Conservation (phyloP, 2,113 vertebrate species). For the Oreotrochilus melanogaster region DNA sequence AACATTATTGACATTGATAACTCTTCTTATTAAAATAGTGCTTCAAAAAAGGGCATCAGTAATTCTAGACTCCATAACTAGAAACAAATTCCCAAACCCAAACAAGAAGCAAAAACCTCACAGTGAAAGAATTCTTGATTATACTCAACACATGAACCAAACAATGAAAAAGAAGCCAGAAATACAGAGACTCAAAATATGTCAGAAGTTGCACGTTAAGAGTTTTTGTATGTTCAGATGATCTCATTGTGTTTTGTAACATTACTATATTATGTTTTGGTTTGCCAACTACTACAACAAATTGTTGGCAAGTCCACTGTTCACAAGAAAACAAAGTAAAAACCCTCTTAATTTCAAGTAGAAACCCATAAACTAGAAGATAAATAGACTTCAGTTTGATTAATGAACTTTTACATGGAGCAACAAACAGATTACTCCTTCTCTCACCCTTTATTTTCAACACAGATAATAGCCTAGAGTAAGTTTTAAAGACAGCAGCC, state of each 20-base stretch:
- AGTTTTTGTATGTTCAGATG: not conserved
- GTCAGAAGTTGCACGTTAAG: not conserved
- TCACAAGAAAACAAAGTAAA: not conserved
- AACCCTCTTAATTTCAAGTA: not conserved
- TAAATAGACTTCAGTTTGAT: not conserved
- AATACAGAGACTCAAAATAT: not conserved
- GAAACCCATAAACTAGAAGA: not conserved
- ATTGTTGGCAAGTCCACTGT: not conserved
- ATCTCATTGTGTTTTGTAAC: not conserved
- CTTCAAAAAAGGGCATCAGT: not conserved
- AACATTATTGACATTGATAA: not conserved
- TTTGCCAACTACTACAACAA: not conserved
- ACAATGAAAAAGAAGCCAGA: not conserved
- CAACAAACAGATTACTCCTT: not conserved
- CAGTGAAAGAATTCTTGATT: not conserved
- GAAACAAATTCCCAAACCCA: not conserved
- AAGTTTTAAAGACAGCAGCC: not conserved
- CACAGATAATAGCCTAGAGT: not conserved
- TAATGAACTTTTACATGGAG: not conserved
- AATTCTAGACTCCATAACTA: not conserved
- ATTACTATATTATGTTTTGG: not conserved
- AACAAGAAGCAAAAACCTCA: not conserved
- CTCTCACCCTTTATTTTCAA: not conserved
- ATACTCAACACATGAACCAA: not conserved
- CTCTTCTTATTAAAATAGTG: not conserved